Base-by-base conservation (phyloP, 2,797 vertebrate species). In the Chaenodraco wilsoni region DNA sequence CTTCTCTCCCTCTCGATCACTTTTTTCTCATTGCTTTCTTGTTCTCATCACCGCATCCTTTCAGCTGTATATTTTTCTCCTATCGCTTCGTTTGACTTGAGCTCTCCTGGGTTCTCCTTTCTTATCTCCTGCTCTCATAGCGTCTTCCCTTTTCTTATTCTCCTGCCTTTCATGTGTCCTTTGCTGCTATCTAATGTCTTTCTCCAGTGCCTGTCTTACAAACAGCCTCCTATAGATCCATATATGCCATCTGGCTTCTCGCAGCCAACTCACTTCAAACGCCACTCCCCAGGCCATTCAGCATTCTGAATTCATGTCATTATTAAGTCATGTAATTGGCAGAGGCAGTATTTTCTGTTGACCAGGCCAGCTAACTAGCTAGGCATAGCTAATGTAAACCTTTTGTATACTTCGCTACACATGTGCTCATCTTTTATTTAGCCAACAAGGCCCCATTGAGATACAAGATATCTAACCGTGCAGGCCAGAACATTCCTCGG, bases 151-250 rank as follows among this genome's bases (percentile, higher is more conserved):
- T 65, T 72, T 79, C 72, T 74, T 79, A 74, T 84, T 82, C 78
- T 62, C 50, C 87, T 81, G 83, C 87, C 91, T 91, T 91, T 91
- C 89, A 90, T 89, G 79, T 86, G 86, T 89, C 88, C 85, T 88
- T 88, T 85, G 65, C 70, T 71, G 33, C 81, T 82, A 86, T 89
- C 88, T 88, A 81, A 77, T 74, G 76, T 72, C 80, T 87, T 86
- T 80, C 76, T 76, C 65, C 43, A 45, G 59, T 65, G 68, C 78
- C 82, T 78, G 76, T 79, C 68, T 74, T 5, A 21, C 74, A 72
- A 69, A 65, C 69, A 16, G 63, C 73, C 85, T 86, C 85, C 78
- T 89, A 89, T 85, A 79, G 76, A 87, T 85, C 74, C 86, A 72
- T 89, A 84, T 49, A 83, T 58, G 59, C 83, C 82, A 80, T 86